Evolutionary conservation across 2,113 vertebrate species (phyloP), one percentile per base, ranked within the genome.

Genomic region (Coptodon rendalli): DNA sequence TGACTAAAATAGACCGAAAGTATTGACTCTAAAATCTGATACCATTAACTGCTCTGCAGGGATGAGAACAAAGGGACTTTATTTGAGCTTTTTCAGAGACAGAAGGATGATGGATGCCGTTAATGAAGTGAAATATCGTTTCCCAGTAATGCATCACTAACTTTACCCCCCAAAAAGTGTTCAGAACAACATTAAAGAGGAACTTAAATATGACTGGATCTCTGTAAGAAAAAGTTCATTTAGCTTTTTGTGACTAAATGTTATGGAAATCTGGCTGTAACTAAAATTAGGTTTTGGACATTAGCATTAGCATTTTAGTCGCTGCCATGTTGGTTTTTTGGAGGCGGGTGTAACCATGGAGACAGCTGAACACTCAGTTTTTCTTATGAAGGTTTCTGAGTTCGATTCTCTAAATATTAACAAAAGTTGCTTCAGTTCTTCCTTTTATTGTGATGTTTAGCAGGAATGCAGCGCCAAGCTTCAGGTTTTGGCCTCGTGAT

Each of bases 1-100:
- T 9, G 56, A 29, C 45, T 9, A 45, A 91, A 90, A 88, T 80
- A 89, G 54, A 43, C 29, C 0, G 2, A 12, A 81, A 66, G 66
- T 73, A 88, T 88, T 36, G 83, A 87, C 48, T 85, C n/a, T 13
- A 27, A 50, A 81, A 87, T 38, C 48, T 84, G 81, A 90, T 48
- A 56, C 57, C 48, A 13, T 22, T 59, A 78, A 54, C 40, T 45
- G 45, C 61, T 50, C 89, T 82, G 73, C 24, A 19, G 31, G 48
- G 34, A 57, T 19, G 63, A 29, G 3, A 24, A 19, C 87, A 81
- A 80, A 63, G 24, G 7, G 34, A 27, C 50, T 86, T 73, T 52
- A 13, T 66, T 63, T 50, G 10, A 56, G 73, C 9, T 80, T 57
- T 80, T 56, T 1, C 79, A n/a, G 10, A 78, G 73, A 52, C 17